phyloP scores from a whole-genome alignment of 1,140 invertebrate genomes.

The Trinorchestia longiramus region DNA sequence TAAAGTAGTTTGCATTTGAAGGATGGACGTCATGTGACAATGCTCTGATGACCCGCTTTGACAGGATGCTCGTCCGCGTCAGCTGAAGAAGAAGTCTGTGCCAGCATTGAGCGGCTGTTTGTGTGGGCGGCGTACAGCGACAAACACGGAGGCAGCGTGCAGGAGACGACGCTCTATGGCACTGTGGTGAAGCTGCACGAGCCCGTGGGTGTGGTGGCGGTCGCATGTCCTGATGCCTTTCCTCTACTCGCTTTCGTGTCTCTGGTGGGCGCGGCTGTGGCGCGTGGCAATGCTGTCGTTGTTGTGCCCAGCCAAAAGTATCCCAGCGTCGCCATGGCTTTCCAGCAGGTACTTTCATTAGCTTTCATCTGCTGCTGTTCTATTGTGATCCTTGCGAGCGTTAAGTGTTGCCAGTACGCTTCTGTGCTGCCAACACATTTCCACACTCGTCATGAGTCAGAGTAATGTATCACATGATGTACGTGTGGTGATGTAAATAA shows the following conservation, averaged over 20 bases:
- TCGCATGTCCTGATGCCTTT: constrained; percentile 71
- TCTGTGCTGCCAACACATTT: no score
- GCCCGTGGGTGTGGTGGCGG: constrained; percentile 73
- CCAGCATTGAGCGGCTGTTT: constrained; percentile 71
- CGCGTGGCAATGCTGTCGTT: constrained; percentile 72
- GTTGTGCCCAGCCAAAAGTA: constrained; percentile 71
- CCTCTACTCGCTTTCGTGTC: constrained; percentile 72
- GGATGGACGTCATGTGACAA: background rate
- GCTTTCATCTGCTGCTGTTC: background rate
- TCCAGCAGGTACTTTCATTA: constrained; percentile 71
- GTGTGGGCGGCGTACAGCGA: constrained; percentile 73
- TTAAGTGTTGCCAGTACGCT: no score
- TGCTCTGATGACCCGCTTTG: constrained; percentile 56
- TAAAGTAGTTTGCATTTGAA: background rate
- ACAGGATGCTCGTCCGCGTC: constrained; percentile 68
- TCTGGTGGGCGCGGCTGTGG: constrained; percentile 71
- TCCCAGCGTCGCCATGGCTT: constrained; percentile 70
- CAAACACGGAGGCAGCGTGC: constrained; percentile 71
- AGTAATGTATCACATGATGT: no score
- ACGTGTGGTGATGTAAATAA: no score
- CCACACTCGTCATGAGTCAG: no score
- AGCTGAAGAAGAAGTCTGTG: constrained; percentile 70
- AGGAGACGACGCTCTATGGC: constrained; percentile 73
- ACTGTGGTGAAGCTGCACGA: constrained; percentile 71
- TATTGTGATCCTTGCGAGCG: background rate